Percentiles rank a stretch among this genome's conserved stretches.
Evolutionary conservation across 2,797 vertebrate genomes (phyloP).

Genomic region (Lophius americanus): DNA sequence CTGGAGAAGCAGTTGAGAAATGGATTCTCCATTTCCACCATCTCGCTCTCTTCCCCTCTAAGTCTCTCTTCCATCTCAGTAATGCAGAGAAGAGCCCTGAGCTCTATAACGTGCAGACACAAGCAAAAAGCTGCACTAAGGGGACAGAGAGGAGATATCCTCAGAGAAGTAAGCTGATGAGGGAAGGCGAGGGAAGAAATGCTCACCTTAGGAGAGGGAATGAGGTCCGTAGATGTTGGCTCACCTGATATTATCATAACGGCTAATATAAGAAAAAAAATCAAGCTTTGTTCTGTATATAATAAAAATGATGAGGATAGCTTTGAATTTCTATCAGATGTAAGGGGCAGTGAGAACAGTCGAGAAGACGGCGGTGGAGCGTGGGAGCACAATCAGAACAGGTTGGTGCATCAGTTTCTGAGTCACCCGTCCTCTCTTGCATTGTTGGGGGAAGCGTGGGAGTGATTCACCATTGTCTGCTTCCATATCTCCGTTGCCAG

Average conservation of each 20-base stretch:
- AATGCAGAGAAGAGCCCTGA: constrained; percentile 66
- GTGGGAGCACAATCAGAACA: constrained; percentile 27
- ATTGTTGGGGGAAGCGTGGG: constrained; percentile 63
- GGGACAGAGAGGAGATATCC: constrained; percentile 66
- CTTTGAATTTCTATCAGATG: no score
- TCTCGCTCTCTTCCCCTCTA: constrained; percentile 1
- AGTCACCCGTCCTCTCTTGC: constrained; percentile 59
- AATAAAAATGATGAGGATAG: no score
- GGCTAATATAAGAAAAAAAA: constrained; percentile 14
- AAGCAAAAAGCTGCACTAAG: constrained; percentile 73
- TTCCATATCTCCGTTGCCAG: constrained; percentile 72
- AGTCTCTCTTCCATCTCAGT: constrained; percentile 52
- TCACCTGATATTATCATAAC: constrained; percentile 32
- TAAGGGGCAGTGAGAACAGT: background rate
- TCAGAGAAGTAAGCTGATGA: constrained; percentile 59
- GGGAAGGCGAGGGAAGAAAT: constrained; percentile 29
- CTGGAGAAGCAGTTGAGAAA: constrained; percentile 49
- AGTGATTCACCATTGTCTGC: constrained; percentile 72
- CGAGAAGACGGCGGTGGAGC: constrained; percentile 9
- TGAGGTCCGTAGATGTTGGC: constrained; percentile 17
- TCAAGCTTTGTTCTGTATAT: no score
- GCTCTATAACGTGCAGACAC: constrained; percentile 73
- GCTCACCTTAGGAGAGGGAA: constrained; percentile 36
- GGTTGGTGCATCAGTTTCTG: constrained; percentile 56
- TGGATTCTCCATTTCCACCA: constrained; percentile 19